Base-by-base conservation (phyloP, 2,888 invertebrate species). In the Lasioglossum figueresi region DNA sequence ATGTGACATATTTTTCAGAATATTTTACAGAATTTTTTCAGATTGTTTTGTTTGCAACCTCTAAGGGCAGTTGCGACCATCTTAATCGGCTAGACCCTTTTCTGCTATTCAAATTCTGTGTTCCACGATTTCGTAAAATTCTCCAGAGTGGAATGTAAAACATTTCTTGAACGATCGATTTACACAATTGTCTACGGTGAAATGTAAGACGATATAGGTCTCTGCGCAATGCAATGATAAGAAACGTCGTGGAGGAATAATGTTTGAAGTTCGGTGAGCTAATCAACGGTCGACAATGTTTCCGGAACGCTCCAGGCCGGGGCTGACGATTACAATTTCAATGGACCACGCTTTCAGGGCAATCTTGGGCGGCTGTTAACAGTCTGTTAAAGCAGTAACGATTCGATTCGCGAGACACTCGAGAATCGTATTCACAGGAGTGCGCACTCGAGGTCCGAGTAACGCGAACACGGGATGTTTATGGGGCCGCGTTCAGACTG, bases 401-500 rank as follows among this genome's bases (percentile, higher is more conserved):
- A 89, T 88, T 90, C 87, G 88, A 88, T 88, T 87, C 86, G 91
- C 89, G 89, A 90, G 87, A 91, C 88, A 90, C 91, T 93, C 88
- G 87, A 93, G 83, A 90, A 88, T 88, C 85, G 88, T 87, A 92
- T 93, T 93, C 93, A 93, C 91, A 92, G 91, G 87, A 89, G 89
- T 63, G 63, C 76, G 84, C 89, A 92, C 92, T 93, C 90, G 71
- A 88, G 75, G 86, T 79, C 82, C 86, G 80, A 88, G 83, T 82
- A 91, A 92, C 86, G 91, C 91, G 91, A 92, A 88, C 90, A 89
- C 83, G 87, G 86, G 89, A 91, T 93, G 92, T 92, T 93, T 92
- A 92, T 91, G 91, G 93, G 92, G 88, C 89, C 82, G 85, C 83
- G 88, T 85, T 88, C 88, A 88, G 92, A 93, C 93, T 92, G 92